Conservation (phyloP, 2,888 invertebrate species). For the Leucozona laternaria region DNA sequence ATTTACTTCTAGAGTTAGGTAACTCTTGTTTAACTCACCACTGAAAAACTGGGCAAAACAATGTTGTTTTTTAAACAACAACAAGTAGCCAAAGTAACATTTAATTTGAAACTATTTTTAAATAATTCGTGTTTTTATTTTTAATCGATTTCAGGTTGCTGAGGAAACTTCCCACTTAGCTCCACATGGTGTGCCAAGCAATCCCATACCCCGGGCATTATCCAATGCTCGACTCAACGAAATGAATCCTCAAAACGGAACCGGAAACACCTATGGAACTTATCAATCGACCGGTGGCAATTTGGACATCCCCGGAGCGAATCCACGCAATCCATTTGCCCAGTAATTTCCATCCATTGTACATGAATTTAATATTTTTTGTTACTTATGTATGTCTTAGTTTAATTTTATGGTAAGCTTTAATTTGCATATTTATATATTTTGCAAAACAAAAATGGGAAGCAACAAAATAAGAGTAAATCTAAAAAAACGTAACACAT, state of each 20-base stretch:
- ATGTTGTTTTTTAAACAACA: too few relatives aligned
- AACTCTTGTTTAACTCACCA: too few relatives aligned
- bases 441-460: conserved; percentile 59
- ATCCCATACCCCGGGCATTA: conserved; percentile 93
- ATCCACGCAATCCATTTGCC: conserved; percentile 84
- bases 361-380: not conserved
- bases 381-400: conserved; percentile 7
- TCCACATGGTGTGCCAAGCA: conserved; percentile 97
- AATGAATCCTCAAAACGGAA: conserved; percentile 87
- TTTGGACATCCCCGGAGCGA: conserved; percentile 86
- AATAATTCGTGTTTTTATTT: too few relatives aligned
- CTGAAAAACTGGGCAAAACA: too few relatives aligned
- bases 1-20: too few relatives aligned
- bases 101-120: too few relatives aligned
- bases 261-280: conserved; percentile 85
- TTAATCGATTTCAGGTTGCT: conserved; percentile 81
- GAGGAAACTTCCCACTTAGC: conserved; percentile 93
- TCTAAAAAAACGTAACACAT: conserved; percentile 65
- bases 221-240: conserved; percentile 93
- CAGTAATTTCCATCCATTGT: conserved; percentile 78
- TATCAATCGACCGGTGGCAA: conserved; percentile 89
- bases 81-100: too few relatives aligned
- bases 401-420: conserved; percentile 34
- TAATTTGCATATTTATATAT: conserved; percentile 45
- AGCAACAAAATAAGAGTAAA: conserved; percentile 56